Conservation (phyloP, 1,140 invertebrate species). For the Neuroterus valhalla region DNA sequence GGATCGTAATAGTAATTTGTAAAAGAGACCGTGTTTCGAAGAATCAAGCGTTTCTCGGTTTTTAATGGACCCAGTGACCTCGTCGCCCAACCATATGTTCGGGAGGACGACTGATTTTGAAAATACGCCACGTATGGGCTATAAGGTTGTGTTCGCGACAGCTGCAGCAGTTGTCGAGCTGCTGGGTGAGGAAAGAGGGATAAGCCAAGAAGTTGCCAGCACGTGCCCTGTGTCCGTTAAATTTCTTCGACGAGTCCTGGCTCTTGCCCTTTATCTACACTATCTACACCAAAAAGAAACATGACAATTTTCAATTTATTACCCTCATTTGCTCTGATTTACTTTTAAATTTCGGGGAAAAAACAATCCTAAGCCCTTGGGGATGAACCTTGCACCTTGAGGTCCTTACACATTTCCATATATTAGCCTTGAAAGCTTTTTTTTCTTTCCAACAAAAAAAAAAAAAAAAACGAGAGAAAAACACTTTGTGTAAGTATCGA, state of each 20-base stretch:
- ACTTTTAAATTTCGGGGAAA: neutral
- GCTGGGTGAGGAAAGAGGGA: conserved; percentile 53
- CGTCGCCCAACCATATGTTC: conserved; percentile 39
- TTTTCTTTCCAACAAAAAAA: too few relatives aligned
- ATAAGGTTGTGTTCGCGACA: conserved; percentile 45
- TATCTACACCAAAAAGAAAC: conserved; percentile 54
- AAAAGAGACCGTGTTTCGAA: conserved; percentile 29
- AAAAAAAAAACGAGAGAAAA: too few relatives aligned
- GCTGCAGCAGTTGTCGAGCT: conserved; percentile 66
- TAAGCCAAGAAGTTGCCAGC: conserved; percentile 56
- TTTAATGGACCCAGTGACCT: conserved; percentile 29
- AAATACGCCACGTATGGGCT: conserved; percentile 36
- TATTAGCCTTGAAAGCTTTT: too few relatives aligned
- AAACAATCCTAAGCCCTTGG: neutral
- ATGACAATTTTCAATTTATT: conserved; percentile 48
- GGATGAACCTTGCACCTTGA: neutral
- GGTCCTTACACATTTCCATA: neutral
- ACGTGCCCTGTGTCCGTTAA: conserved; percentile 66
- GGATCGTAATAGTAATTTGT: conserved; percentile 33
- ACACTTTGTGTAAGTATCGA: too few relatives aligned
- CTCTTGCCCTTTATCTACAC: conserved; percentile 39
- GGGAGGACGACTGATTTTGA: conserved; percentile 43
- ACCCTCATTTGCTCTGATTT: neutral
- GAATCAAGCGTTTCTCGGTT: conserved; percentile 25
- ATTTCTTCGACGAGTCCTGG: conserved; percentile 35